A percentile compares a stretch with the other conserved stretches of the same genome.
phyloP scores from a whole-genome alignment of 2,113 vertebrate genomes.

The Calidris pugnax region DNA sequence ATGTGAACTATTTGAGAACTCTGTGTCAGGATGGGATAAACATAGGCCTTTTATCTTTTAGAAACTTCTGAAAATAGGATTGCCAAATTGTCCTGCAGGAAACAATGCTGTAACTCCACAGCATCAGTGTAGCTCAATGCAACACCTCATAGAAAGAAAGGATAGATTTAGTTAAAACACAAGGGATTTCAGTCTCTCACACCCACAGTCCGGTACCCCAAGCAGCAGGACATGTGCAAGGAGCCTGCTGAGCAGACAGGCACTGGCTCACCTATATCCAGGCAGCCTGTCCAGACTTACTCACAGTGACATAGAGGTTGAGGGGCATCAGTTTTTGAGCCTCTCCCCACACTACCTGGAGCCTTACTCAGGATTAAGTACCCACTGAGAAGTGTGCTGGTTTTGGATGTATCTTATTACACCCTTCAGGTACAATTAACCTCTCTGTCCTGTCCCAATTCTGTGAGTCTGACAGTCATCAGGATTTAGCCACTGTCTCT shows the following conservation, averaged over 20 bases:
- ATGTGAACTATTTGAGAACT: neutral
- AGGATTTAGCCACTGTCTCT: neutral
- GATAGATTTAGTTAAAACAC: neutral
- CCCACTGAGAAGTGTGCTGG: no score
- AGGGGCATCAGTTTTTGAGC: neutral
- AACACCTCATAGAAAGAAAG: neutral
- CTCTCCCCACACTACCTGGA: neutral
- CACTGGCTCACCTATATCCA: neutral
- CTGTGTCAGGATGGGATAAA: neutral
- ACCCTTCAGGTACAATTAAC: neutral
- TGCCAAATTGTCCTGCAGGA: neutral
- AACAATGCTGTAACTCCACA: neutral
- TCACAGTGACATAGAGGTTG: neutral
- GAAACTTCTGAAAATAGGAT: neutral
- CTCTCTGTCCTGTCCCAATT: neutral
- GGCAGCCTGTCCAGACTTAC: neutral
- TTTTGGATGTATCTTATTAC: neutral
- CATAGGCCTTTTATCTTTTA: neutral
- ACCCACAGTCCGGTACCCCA: no score
- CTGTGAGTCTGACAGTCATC: neutral
- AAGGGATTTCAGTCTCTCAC: neutral
- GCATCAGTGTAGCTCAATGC: neutral
- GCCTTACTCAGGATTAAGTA: neutral
- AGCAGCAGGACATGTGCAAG: neutral
- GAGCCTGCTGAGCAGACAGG: neutral